Conservation (phyloP, 2,113 vertebrate genomes). For the Emydocephalus ijimae region DNA sequence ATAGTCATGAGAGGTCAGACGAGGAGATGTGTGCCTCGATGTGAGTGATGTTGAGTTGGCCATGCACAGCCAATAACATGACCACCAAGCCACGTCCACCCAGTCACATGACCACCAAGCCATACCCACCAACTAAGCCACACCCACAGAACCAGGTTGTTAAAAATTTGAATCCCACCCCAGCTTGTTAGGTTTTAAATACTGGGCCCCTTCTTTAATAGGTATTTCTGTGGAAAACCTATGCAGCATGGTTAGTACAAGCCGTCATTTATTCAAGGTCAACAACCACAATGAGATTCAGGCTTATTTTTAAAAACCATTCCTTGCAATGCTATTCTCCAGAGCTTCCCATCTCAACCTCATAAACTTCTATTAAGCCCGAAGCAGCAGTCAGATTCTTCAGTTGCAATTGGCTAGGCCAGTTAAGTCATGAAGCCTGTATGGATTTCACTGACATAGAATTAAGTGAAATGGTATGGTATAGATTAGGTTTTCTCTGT, state of each 20-base stretch:
- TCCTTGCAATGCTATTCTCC: neutral
- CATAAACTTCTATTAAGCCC: neutral
- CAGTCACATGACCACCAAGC: too few species aligned
- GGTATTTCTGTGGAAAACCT: neutral
- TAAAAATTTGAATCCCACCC: too few species aligned
- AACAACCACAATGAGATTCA: neutral
- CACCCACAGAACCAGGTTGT: too few species aligned
- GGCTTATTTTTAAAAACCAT: neutral
- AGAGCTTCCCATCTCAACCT: neutral
- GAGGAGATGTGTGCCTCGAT: too few species aligned
- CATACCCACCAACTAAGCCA: too few species aligned
- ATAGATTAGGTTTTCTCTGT: neutral
- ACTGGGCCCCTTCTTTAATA: neutral
- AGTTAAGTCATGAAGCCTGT: neutral
- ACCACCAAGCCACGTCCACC: too few species aligned
- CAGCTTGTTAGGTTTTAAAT: neutral
- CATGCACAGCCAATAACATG: too few species aligned
- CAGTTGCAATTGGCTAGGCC: neutral
- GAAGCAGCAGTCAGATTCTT: neutral
- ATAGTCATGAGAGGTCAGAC: too few species aligned
- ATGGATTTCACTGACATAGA: neutral
- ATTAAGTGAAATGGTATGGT: neutral
- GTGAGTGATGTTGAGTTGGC: too few species aligned
- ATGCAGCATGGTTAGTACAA: neutral
- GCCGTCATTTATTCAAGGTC: neutral